Conservation (phyloP, 1,140 invertebrate genomes). For the Conopomorpha cramerella region DNA sequence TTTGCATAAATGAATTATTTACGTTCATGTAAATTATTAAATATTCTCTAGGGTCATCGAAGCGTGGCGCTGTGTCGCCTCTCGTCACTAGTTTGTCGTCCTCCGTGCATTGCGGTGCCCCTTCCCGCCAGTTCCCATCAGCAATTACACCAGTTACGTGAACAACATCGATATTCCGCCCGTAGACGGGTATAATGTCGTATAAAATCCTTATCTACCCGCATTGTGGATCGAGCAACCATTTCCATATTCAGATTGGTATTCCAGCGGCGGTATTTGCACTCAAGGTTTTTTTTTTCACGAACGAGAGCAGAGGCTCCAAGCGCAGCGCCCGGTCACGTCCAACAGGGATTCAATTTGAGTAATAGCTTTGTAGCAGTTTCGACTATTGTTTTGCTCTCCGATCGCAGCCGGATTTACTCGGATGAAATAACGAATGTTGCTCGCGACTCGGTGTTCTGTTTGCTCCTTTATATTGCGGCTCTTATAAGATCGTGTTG, state of each 20-base stretch:
- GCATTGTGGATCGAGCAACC: constrained; percentile 36
- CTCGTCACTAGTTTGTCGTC: too few species aligned
- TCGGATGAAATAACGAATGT: too few species aligned
- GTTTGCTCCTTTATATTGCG: too few species aligned
- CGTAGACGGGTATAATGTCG: constrained; percentile 19
- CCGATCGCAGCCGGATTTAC: too few species aligned
- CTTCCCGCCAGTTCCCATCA: too few species aligned
- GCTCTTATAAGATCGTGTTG: background rate
- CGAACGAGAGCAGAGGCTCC: constrained; percentile 8
- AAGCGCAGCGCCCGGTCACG: constrained; percentile 20
- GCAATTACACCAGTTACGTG: constrained; percentile 11
- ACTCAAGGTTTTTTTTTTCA: constrained; percentile 15
- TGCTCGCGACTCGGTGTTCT: too few species aligned
- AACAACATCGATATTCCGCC: constrained; percentile 18
- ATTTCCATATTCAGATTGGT: constrained; percentile 52
- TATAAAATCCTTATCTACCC: constrained; percentile 49
- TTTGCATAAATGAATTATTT: constrained; percentile 35
- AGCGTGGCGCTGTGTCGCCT: too few species aligned
- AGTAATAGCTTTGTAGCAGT: constrained; percentile 12
- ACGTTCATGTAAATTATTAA: constrained; percentile 17
- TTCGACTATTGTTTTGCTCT: background rate
- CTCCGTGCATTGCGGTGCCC: too few species aligned
- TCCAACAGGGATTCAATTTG: constrained; percentile 12
- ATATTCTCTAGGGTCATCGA: too few species aligned
- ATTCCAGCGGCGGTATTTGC: constrained; percentile 18